Base-by-base conservation (phyloP, 1,140 invertebrate species). In the Neomicropteryx cornuta region DNA sequence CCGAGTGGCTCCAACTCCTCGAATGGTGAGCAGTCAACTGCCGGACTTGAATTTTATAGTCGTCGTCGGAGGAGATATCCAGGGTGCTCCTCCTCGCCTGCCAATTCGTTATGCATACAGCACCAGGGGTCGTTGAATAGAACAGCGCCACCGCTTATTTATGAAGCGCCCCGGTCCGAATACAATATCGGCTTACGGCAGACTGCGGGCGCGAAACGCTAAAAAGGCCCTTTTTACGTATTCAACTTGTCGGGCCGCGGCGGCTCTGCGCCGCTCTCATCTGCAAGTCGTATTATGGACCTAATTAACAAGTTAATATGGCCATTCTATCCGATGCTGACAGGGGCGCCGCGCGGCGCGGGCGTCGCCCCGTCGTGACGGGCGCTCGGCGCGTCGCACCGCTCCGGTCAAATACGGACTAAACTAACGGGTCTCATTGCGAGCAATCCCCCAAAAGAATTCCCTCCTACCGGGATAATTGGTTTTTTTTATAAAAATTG, bases 241-340 rank as follows among this genome's bases (percentile, higher is more conserved):
- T 66, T 68, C 66, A 62, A 60, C 62, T 63, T 66, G 58, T 64
- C 53, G 61, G 63, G 56, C 75, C 72, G 71, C 72, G n/a, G n/a
- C 53, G 61, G 63, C 55, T 76, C 72, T 72, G 72, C n/a, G n/a
- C n/a, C n/a, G n/a, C n/a, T n/a, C 81, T 83, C 79, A 83, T 83
- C 80, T 83, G 81, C 81, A 83, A 83, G 80, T 83, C 80, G 75
- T 81, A 83, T 82, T 82, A 81, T 79, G 77, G 73, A 80, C 74
- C 79, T 83, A 83, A 83, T 83, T 83, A 83, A 82, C 79, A 83
- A 83, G 79, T 83, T 82, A 81, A 82, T 82, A 82, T 81, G 79
- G 79, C 72, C 71, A n/a, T n/a, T 75, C 76, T 76, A 71, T 73
- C 72, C 48, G 53, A 73, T 53, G 53, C 53, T 50, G 70, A 69